Evolutionary conservation across 2,113 vertebrate species (phyloP).

Genomic region (crab-eating macaque (Macaca fascicularis)): DNA sequence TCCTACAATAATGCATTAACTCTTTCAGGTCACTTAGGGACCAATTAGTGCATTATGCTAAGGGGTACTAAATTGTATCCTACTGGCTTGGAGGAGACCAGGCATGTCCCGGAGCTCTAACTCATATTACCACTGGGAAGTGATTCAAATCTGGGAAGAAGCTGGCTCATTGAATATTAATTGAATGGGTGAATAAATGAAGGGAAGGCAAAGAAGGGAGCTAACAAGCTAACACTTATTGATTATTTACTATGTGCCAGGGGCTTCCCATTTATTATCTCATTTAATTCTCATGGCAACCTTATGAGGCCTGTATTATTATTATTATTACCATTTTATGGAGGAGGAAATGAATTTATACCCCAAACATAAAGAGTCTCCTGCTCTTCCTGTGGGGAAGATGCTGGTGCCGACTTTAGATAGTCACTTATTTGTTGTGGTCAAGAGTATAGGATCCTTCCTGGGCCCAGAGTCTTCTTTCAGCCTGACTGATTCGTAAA

Average conservation of each 20-base stretch:
- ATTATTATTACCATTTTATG: slow-evolving; percentile 32
- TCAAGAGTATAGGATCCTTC: not conserved
- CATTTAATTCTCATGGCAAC: slow-evolving; percentile 60
- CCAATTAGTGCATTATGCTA: slow-evolving; percentile 71
- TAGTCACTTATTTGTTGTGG: not conserved
- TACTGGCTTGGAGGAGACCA: slow-evolving; percentile 61
- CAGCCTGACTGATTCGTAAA: not conserved
- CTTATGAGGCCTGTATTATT: not conserved
- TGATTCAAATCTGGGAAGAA: slow-evolving; percentile 67
- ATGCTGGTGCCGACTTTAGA: not conserved
- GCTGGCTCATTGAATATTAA: slow-evolving; percentile 74
- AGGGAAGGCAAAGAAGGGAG: slow-evolving; percentile 29
- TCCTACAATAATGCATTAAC: slow-evolving; percentile 61
- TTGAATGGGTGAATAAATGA: slow-evolving; percentile 72
- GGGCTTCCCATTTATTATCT: slow-evolving; percentile 46
- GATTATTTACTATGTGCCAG: slow-evolving; percentile 59
- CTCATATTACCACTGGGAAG: slow-evolving; percentile 68
- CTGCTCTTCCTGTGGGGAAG: not conserved
- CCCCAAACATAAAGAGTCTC: not conserved
- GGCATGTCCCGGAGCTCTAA: slow-evolving; percentile 59
- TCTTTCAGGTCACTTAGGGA: slow-evolving; percentile 76
- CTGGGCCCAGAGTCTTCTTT: not conserved
- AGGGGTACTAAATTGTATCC: slow-evolving; percentile 64
- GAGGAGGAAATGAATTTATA: slow-evolving; percentile 17
- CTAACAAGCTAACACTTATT: slow-evolving; percentile 69